phyloP scores from a whole-genome alignment of 2,113 vertebrate species.

The Phylloscopus trochiloides region DNA sequence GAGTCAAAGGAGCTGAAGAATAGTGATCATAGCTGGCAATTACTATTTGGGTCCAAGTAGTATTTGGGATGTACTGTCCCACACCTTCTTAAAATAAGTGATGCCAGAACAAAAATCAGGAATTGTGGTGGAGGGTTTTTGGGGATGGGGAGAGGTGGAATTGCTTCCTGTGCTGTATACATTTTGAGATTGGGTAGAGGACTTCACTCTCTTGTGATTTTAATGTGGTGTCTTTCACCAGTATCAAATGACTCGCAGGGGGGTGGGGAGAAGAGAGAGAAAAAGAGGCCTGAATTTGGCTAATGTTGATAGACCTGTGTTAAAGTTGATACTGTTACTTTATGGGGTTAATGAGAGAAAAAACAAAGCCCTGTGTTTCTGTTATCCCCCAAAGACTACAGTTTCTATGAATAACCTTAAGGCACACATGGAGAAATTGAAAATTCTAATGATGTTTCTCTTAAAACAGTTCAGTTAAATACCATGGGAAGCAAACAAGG shows the following conservation, averaged over 20 bases:
- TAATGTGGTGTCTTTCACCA: background rate
- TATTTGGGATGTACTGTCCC: background rate
- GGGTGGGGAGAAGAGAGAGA: background rate
- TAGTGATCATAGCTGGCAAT: background rate
- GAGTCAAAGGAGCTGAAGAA: background rate
- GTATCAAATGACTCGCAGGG: background rate
- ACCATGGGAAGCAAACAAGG: conserved; percentile 21
- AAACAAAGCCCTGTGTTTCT: background rate
- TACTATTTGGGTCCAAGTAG: background rate
- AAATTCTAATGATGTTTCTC: conserved; percentile 18
- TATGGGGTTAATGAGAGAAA: background rate
- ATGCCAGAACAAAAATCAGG: background rate
- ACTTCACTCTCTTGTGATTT: background rate
- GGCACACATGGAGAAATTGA: background rate
- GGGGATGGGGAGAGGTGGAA: accelerated
- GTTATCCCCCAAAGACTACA: background rate
- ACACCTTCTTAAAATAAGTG: background rate
- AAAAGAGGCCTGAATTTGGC: background rate
- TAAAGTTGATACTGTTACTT: background rate
- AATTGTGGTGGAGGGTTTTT: background rate
- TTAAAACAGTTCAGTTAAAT: conserved; percentile 27
- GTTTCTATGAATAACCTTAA: conserved; percentile 4
- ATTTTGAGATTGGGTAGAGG: background rate
- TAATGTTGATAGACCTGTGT: background rate
- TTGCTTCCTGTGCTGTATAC: background rate